A percentile compares a stretch with the other conserved stretches of the same genome.
Conservation (phyloP, 2,888 invertebrate species). For the Xiphydria camelus region DNA sequence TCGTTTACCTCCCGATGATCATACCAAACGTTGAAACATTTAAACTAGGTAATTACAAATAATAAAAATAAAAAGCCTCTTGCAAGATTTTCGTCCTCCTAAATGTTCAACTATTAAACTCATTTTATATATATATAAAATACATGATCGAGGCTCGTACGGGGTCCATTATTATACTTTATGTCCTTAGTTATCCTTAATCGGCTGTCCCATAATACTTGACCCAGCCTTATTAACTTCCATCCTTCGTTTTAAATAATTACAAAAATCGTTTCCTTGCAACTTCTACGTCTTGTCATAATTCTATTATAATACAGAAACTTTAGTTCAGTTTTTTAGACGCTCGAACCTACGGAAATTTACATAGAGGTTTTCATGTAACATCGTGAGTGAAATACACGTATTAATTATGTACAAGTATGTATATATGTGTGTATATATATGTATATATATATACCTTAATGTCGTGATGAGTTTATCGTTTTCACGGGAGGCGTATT, state of each 20-base stretch:
- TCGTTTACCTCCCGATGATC: conserved; percentile 45
- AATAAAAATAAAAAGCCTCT: conserved; percentile 54
- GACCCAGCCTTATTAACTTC: conserved; percentile 29
- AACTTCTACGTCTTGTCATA: conserved; percentile 52
- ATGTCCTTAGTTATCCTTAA: conserved; percentile 31
- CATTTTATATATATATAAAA: conserved; percentile 53
- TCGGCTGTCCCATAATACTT: conserved; percentile 33
- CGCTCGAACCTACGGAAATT: conserved; percentile 46
- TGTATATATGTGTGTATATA: conserved; percentile 42
- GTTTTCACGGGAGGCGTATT: conserved; percentile 16
- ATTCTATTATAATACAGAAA: conserved; percentile 52
- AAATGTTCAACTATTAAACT: conserved; percentile 46
- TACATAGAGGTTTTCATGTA: conserved; percentile 43
- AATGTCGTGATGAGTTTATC: conserved; percentile 8
- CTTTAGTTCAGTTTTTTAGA: conserved; percentile 38
- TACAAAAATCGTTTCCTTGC: conserved; percentile 51
- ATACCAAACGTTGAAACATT: conserved; percentile 51
- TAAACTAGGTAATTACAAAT: conserved; percentile 53
- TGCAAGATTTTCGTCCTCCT: conserved; percentile 46
- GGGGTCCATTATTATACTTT: conserved; percentile 42
- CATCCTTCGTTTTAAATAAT: conserved; percentile 45
- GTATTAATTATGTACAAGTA: conserved; percentile 52
- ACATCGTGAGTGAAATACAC: conserved; percentile 51
- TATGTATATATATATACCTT: conserved; percentile 28
- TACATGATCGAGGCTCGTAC: conserved; percentile 55